Evolutionary conservation across 2,888 invertebrate species (phyloP).

Genomic region (Aplocera efformata): DNA sequence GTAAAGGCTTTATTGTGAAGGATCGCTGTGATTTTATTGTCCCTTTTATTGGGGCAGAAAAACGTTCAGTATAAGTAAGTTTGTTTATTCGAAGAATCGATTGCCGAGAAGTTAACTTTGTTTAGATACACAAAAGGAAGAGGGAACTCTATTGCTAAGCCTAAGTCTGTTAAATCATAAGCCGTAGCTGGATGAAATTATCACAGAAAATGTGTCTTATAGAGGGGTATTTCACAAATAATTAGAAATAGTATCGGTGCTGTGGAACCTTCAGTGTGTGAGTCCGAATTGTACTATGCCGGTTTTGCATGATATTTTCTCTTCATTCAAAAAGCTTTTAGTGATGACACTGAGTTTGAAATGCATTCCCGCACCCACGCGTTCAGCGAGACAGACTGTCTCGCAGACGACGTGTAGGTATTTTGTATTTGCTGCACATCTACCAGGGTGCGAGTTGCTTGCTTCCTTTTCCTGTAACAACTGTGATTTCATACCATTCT

Average conservation of each 20-base stretch:
- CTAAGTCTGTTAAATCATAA: too few species aligned
- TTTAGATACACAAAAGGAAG: too few species aligned
- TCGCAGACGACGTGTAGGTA: too few species aligned
- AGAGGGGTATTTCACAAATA: too few species aligned
- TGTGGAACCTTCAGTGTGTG: too few species aligned
- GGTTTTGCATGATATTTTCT: too few species aligned
- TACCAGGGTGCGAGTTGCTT: neutral
- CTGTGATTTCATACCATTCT: slow-evolving; percentile 1
- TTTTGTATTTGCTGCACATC: neutral
- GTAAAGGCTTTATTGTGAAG: slow-evolving; percentile 42
- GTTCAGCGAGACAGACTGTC: neutral
- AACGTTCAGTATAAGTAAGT: slow-evolving; percentile 23
- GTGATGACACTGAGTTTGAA: slow-evolving; percentile 3
- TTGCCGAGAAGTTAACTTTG: too few species aligned
- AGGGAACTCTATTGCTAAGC: too few species aligned
- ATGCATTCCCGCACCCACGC: slow-evolving; percentile 1
- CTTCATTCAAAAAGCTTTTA: slow-evolving; percentile 15
- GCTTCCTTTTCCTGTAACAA: neutral
- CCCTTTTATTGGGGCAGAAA: slow-evolving; percentile 40
- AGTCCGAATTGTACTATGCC: too few species aligned
- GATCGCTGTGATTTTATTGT: slow-evolving; percentile 48
- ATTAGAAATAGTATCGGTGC: too few species aligned
- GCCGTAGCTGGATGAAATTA: too few species aligned
- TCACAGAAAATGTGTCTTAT: too few species aligned
- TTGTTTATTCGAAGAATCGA: slow-evolving; percentile 12